Evolutionary conservation across 2,113 vertebrate species (phyloP).

Genomic region (Pseudorectes ferrugineus): DNA sequence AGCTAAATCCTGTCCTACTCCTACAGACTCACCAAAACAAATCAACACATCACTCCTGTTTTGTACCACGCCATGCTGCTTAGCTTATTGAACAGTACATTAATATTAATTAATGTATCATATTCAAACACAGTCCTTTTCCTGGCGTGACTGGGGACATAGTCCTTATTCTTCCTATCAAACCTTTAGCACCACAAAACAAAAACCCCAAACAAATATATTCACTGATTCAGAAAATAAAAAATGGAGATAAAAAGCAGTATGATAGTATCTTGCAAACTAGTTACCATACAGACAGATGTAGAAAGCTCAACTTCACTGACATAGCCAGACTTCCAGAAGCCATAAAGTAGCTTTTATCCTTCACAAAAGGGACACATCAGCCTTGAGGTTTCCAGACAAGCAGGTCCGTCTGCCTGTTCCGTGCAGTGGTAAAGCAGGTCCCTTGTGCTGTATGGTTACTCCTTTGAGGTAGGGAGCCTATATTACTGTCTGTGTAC

Average conservation of each 20-base stretch:
- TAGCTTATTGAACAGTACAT: neutral
- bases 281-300: neutral
- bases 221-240: neutral
- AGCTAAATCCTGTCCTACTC: neutral
- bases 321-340: neutral
- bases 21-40: neutral
- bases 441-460: neutral
- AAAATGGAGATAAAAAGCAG: neutral
- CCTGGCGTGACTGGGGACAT: neutral
- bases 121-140: neutral
- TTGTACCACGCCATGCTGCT: neutral
- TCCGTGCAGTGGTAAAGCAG: neutral
- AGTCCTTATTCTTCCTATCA: neutral
- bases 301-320: neutral
- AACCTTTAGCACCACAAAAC: neutral
- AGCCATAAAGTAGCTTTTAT: neutral
- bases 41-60: neutral
- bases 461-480: neutral
- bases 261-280: neutral
- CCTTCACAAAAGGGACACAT: neutral
- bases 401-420: accelerated
- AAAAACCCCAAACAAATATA: neutral
- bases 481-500: neutral
- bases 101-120: neutral
- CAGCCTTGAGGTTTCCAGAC: neutral